A percentile compares a stretch with the other conserved stretches of the same genome.
phyloP scores from a whole-genome alignment of 2,888 invertebrate genomes.

The Amiota mariae region DNA sequence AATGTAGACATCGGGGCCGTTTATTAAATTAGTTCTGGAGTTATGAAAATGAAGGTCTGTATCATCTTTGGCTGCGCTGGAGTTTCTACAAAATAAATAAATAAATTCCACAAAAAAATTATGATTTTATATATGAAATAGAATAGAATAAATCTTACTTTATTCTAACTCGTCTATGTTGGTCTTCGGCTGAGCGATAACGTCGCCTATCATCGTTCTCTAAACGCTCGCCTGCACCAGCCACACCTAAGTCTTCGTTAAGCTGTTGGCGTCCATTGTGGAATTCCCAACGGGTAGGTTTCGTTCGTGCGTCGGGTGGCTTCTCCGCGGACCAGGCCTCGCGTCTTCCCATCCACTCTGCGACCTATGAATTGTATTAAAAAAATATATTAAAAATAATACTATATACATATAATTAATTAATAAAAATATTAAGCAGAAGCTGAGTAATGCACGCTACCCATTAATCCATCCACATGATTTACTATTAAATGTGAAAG shows the following conservation, averaged over 20 bases:
- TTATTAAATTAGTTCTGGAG: constrained; percentile 73
- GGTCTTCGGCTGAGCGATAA: constrained; percentile 69
- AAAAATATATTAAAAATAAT: neutral
- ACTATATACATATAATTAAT: neutral
- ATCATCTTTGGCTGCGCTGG: constrained; percentile 71
- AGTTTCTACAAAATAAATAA: constrained; percentile 58
- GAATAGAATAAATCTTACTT: constrained; percentile 63
- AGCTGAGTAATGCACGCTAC: neutral
- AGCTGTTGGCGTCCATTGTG: constrained; percentile 76
- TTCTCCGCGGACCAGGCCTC: constrained; percentile 92
- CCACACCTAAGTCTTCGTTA: constrained; percentile 74
- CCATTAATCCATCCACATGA: neutral
- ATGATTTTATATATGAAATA: neutral
- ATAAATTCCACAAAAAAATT: neutral
- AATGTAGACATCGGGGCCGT: constrained; percentile 71
- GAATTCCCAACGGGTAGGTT: constrained; percentile 83
- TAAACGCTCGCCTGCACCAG: constrained; percentile 37
- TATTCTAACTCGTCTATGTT: constrained; percentile 70
- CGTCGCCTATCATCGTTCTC: constrained; percentile 47
- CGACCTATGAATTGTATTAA: constrained; percentile 70
- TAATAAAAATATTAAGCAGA: constrained; percentile 16
- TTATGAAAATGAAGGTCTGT: constrained; percentile 72
- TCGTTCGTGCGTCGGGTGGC: constrained; percentile 78
- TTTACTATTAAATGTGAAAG: neutral
- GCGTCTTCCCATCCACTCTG: constrained; percentile 83